Evolutionary conservation across 1,140 invertebrate genomes (phyloP).

Genomic region (Apis dorsata): DNA sequence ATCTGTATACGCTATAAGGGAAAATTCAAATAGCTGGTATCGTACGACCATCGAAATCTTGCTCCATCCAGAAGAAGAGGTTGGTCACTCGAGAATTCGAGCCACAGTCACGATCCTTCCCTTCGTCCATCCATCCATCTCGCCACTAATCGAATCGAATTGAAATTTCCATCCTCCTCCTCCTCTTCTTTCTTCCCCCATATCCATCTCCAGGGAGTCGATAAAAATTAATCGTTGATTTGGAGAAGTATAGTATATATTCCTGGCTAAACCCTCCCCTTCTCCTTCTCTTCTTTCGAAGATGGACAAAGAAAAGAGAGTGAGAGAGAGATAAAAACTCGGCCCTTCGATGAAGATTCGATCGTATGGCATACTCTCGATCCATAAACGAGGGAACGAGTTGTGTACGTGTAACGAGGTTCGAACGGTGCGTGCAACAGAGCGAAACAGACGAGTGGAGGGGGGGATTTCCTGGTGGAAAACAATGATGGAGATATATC

Average conservation of each 20-base stretch:
- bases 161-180: slow-evolving; percentile 69
- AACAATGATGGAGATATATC: slow-evolving; percentile 19
- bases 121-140: not conserved
- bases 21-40: slow-evolving; percentile 17
- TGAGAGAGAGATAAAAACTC: not conserved
- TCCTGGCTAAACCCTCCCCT: not conserved
- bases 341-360: slow-evolving; percentile 2
- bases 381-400: slow-evolving; percentile 29
- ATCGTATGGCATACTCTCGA: not conserved
- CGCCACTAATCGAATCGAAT: slow-evolving; percentile 70
- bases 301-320: not conserved
- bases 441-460: slow-evolving; percentile 19
- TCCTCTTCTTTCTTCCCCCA: slow-evolving; percentile 23
- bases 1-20: not conserved
- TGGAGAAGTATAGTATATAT: slow-evolving; percentile 33
- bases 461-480: slow-evolving; percentile 3
- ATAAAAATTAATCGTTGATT: slow-evolving; percentile 71
- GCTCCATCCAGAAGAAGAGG: not conserved
- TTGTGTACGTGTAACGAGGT: slow-evolving; percentile 36
- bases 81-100: slow-evolving; percentile 65
- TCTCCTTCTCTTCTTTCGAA: not conserved
- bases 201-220: slow-evolving; percentile 38
- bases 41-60: slow-evolving; percentile 32
- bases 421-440: slow-evolving; percentile 17
- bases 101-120: slow-evolving; percentile 64